Evolutionary conservation across 2,113 vertebrate genomes (phyloP).

Genomic region (Sturnira hondurensis): DNA sequence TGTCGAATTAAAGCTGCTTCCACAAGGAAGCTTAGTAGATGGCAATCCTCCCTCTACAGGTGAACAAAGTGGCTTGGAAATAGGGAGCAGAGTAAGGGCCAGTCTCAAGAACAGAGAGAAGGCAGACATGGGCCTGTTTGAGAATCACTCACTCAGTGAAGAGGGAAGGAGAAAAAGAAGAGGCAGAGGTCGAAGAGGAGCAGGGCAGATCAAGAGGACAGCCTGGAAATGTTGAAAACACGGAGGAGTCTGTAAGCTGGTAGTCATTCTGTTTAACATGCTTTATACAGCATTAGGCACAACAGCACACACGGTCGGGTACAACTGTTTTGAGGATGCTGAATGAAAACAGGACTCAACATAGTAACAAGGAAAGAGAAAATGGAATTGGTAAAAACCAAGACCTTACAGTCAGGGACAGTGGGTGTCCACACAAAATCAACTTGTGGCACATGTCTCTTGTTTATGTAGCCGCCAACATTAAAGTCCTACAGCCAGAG

Average conservation of each 20-base stretch:
- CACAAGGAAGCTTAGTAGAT: background rate
- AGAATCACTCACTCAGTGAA: background rate
- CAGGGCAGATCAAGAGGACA: background rate
- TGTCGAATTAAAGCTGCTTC: background rate
- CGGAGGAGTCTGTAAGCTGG: background rate
- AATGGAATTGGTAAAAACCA: background rate
- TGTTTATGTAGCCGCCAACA: constrained; percentile 65
- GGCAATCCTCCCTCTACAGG: background rate
- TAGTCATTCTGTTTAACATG: constrained; percentile 40
- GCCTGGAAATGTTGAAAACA: background rate
- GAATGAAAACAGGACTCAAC: background rate
- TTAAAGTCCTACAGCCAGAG: constrained; percentile 69
- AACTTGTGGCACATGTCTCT: constrained; percentile 26
- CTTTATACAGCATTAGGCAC: constrained; percentile 48
- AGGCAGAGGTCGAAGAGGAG: background rate
- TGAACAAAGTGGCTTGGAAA: background rate
- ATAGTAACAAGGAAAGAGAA: constrained; percentile 33
- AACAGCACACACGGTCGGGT: constrained; percentile 49
- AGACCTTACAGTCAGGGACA: background rate
- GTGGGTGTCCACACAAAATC: background rate
- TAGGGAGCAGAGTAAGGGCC: background rate
- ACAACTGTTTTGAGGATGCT: constrained; percentile 32
- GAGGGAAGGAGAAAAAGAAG: background rate
- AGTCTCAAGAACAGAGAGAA: constrained; percentile 1
- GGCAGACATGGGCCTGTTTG: background rate